Evolutionary conservation across 2,888 invertebrate species (phyloP).

Genomic region (Gandaritis pyraliata): DNA sequence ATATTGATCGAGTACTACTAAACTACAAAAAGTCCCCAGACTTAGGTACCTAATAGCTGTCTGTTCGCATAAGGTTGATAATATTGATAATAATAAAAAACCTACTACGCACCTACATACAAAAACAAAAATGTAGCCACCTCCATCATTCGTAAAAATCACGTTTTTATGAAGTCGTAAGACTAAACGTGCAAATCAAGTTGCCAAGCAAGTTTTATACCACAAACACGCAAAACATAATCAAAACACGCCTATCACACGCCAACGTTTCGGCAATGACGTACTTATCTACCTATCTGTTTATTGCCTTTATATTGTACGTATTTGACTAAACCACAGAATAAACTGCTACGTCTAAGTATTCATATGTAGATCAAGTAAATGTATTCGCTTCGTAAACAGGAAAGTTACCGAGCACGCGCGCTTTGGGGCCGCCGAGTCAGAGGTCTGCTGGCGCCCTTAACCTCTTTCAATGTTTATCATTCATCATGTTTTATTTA

Average conservation of each 20-base stretch:
- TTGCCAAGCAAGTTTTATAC: conserved; percentile 15
- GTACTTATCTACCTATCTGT: conserved; percentile 16
- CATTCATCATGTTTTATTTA: conserved; percentile 52
- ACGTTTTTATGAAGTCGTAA: not conserved
- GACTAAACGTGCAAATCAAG: conserved; percentile 8
- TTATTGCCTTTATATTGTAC: conserved; percentile 11
- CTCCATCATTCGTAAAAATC: conserved; percentile 9
- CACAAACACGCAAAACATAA: conserved; percentile 8
- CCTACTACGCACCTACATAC: not conserved
- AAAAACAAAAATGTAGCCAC: not conserved
- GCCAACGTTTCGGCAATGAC: conserved; percentile 20
- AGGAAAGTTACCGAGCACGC: conserved; percentile 77
- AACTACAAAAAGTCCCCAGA: too few species aligned
- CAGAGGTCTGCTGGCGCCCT: conserved; percentile 65
- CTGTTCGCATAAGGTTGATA: too few species aligned
- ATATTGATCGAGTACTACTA: too few species aligned
- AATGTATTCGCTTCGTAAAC: conserved; percentile 51
- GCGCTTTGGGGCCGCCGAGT: conserved; percentile 48
- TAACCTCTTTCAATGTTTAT: conserved; percentile 71
- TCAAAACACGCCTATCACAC: conserved; percentile 19
- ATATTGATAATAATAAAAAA: too few species aligned
- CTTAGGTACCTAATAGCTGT: too few species aligned
- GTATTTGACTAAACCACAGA: conserved; percentile 11
- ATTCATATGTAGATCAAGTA: conserved; percentile 23
- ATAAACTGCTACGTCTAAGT: not conserved